Conservation (phyloP, 1,140 invertebrate genomes). For the fruit fly (Drosophila melanogaster) region DNA sequence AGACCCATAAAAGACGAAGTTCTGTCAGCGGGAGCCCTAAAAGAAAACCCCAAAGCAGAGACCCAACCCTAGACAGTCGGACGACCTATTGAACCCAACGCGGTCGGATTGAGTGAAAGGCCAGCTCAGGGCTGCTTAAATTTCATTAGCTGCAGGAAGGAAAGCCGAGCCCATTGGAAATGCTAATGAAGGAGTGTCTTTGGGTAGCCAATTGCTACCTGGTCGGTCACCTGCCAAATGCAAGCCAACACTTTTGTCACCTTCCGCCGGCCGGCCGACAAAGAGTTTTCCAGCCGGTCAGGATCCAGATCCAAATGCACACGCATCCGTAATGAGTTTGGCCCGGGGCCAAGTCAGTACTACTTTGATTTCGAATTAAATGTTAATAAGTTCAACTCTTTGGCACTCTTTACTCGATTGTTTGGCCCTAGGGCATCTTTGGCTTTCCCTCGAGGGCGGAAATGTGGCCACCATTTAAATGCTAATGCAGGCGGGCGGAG, state of each 20-base stretch:
- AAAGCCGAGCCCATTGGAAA: slow-evolving; percentile 40
- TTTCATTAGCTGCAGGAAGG: slow-evolving; percentile 53
- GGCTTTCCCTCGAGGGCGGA: slow-evolving; percentile 54
- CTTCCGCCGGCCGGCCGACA: slow-evolving; percentile 27
- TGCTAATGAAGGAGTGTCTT: slow-evolving; percentile 60
- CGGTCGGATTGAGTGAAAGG: neutral
- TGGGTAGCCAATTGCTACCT: slow-evolving; percentile 33
- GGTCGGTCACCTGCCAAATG: slow-evolving; percentile 69
- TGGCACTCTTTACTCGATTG: slow-evolving; percentile 19
- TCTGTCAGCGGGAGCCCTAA: slow-evolving; percentile 53
- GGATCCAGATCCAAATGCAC: slow-evolving; percentile 27
- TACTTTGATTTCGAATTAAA: slow-evolving; percentile 78
- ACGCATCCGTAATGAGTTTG: slow-evolving; percentile 61
- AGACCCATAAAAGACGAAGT: slow-evolving; percentile 55
- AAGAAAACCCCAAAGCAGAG: slow-evolving; percentile 32
- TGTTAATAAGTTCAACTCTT: slow-evolving; percentile 76
- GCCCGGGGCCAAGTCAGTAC: slow-evolving; percentile 35
- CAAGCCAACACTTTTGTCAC: slow-evolving; percentile 53
- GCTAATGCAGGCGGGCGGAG: slow-evolving; percentile 56
- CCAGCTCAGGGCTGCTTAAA: slow-evolving; percentile 54
- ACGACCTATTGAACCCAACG: slow-evolving; percentile 64
- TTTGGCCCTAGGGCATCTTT: slow-evolving; percentile 2
- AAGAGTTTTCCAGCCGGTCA: slow-evolving; percentile 20
- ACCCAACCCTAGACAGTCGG: slow-evolving; percentile 48
- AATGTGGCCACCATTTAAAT: slow-evolving; percentile 75